These are phyloP conservation scores for Pseudochirops cupreus DNA, from an alignment of 2,797 vertebrate species.

Conservation along the genomic window DNA sequence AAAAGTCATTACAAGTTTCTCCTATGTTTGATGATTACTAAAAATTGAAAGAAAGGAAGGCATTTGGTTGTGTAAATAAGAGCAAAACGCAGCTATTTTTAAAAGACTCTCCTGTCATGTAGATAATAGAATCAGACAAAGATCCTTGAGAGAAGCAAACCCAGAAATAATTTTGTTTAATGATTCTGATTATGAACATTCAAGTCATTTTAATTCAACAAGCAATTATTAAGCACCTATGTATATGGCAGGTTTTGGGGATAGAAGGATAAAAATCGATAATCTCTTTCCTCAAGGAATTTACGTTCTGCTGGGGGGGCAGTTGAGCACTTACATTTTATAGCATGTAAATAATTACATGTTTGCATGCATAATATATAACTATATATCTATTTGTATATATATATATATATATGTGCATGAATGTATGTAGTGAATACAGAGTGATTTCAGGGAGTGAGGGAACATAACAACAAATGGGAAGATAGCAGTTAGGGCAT, in stretches of 20 bases:
- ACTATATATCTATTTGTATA: background rate
- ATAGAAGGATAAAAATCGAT: background rate
- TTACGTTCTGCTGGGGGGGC: background rate
- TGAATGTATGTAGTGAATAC: background rate
- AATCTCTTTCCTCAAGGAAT: background rate
- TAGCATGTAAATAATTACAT: background rate
- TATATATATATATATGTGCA: background rate
- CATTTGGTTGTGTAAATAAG: background rate
- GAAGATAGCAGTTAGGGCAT: background rate
- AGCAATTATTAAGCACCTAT: background rate
- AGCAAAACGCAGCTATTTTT: background rate
- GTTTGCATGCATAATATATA: background rate
- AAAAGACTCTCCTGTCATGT: background rate
- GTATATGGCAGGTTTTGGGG: background rate
- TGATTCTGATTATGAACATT: background rate
- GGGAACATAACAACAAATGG: background rate
- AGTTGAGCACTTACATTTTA: background rate
- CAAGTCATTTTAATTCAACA: background rate
- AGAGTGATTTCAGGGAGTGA: background rate
- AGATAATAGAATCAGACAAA: background rate
- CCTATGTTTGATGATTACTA: background rate
- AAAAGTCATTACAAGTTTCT: background rate
- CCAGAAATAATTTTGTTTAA: background rate
- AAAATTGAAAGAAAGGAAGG: background rate
- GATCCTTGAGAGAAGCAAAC: background rate